phyloP scores from a whole-genome alignment of 1,140 invertebrate species.

The Drosophila sechellia region DNA sequence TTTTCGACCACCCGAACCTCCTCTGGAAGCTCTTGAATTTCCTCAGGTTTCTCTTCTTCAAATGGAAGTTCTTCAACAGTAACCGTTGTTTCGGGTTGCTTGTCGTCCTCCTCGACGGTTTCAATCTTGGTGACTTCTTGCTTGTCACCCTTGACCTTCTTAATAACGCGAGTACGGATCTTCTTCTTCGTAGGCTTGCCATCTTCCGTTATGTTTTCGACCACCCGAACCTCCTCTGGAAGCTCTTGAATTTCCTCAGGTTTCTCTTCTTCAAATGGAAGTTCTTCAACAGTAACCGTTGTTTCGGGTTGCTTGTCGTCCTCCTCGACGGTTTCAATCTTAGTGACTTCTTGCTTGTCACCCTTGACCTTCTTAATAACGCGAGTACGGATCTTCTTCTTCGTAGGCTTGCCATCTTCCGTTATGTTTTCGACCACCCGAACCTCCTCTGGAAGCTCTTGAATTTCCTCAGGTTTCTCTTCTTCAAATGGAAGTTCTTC shows the following conservation, averaged over 20 bases:
- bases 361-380: conserved; percentile 11
- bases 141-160: conserved; percentile 11
- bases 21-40: conserved; percentile 7
- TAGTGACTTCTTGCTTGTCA: conserved; percentile 6
- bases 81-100: not conserved
- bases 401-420: conserved; percentile 3
- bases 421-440: conserved; percentile 1
- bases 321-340: conserved; percentile 7
- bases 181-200: conserved; percentile 7
- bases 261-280: not conserved
- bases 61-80: not conserved
- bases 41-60: not conserved
- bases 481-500: conserved; percentile 1
- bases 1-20: not conserved
- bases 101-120: conserved; percentile 7
- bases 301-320: conserved; percentile 2
- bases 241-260: conserved; percentile 4
- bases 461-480: not conserved
- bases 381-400: conserved; percentile 6
- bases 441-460: conserved; percentile 4
- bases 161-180: conserved; percentile 4
- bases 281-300: not conserved
- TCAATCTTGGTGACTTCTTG: conserved; percentile 7
- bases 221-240: conserved; percentile 2
- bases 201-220: not conserved